phyloP scores from a whole-genome alignment of 2,113 vertebrate genomes.

The Diphyllodes magnificus region DNA sequence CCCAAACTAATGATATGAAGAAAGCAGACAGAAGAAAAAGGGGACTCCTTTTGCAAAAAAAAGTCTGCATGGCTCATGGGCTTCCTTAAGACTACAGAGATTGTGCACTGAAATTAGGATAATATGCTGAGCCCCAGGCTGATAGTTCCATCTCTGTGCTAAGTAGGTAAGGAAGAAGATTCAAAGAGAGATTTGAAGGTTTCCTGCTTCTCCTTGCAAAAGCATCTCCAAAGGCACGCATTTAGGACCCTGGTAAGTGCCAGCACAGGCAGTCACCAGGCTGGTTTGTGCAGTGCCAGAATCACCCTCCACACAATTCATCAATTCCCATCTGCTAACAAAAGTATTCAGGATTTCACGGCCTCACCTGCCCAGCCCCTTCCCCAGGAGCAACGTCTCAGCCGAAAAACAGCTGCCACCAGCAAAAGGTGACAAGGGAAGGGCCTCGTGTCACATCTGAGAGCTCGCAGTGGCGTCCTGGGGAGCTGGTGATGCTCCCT shows the following conservation, averaged over 20 bases:
- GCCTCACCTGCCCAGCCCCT: neutral
- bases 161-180: neutral
- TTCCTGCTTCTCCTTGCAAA: neutral
- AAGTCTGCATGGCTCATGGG: accelerated
- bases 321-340: neutral
- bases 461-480: neutral
- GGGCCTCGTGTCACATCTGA: neutral
- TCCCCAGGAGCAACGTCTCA: neutral
- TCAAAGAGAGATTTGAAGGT: neutral
- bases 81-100: neutral
- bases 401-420: neutral
- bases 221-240: neutral
- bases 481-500: neutral
- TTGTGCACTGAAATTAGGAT: neutral
- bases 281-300: neutral
- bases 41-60: neutral
- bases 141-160: neutral
- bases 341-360: neutral
- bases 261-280: neutral
- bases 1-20: neutral
- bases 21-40: neutral
- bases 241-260: neutral
- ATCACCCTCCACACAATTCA: neutral
- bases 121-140: neutral
- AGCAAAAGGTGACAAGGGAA: neutral